These are phyloP conservation scores for Aquatica leii DNA, from an alignment of 2,888 invertebrate species.

Conservation along the genomic window DNA sequence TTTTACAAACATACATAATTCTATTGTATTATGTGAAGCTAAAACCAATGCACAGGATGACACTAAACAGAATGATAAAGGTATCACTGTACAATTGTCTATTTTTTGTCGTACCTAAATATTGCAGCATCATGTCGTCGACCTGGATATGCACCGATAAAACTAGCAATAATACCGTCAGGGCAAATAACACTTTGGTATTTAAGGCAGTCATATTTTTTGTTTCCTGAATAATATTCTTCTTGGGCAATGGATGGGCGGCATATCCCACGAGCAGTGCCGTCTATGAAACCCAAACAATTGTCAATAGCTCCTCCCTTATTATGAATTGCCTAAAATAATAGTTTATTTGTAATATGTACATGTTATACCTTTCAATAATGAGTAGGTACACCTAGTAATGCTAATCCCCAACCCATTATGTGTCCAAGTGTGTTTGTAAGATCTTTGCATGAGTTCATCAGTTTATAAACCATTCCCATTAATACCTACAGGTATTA, in stretches of 20 bases:
- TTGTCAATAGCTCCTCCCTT: background rate
- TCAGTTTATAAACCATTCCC: background rate
- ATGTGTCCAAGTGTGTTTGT: background rate
- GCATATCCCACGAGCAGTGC: background rate
- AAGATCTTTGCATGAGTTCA: background rate
- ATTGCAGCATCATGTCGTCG: background rate
- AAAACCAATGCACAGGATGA: too few species aligned
- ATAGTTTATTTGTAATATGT: too few species aligned
- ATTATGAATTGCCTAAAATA: too few species aligned
- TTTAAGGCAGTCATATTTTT: conserved; percentile 4
- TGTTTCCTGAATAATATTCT: too few species aligned
- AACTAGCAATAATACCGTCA: conserved; percentile 4
- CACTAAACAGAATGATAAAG: too few species aligned
- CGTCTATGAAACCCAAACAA: background rate
- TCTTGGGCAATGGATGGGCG: background rate
- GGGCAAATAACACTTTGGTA: conserved; percentile 6
- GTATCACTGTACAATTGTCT: too few species aligned
- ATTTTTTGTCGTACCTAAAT: too few species aligned
- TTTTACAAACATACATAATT: too few species aligned
- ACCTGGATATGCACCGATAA: background rate
- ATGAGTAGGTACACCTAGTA: background rate
- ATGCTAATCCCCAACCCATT: background rate
- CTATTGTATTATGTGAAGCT: too few species aligned
- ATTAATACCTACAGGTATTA: background rate
- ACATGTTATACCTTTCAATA: background rate